Conservation (phyloP, 2,113 vertebrate species). For the Pithys albifrons region DNA sequence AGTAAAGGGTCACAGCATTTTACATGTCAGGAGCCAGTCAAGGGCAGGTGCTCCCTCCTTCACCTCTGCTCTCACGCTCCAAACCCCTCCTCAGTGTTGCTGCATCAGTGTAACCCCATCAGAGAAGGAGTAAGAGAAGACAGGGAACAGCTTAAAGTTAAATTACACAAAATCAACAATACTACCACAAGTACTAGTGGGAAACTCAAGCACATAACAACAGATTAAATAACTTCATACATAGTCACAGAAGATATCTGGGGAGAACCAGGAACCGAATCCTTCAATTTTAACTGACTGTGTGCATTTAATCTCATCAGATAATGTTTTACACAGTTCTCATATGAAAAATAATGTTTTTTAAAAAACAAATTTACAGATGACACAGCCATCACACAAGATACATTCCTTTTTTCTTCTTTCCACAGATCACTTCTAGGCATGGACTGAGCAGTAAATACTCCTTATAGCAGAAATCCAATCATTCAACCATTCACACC, state of each 20-base stretch:
- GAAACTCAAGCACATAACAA: background rate
- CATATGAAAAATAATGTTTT: background rate
- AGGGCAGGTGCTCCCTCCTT: background rate
- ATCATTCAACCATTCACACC: background rate
- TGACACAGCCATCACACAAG: background rate
- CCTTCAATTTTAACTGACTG: background rate
- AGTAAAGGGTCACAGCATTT: background rate
- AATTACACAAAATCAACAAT: background rate
- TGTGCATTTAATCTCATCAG: background rate
- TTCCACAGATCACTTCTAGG: background rate
- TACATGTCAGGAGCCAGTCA: background rate
- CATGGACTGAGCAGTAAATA: background rate
- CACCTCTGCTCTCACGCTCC: background rate
- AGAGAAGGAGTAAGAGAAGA: background rate
- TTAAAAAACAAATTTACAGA: background rate
- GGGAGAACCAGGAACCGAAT: background rate
- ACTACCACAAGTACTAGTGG: background rate
- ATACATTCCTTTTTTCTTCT: background rate
- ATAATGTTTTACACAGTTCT: background rate
- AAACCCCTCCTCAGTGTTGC: background rate
- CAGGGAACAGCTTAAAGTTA: background rate
- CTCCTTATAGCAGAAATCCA: background rate
- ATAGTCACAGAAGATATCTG: background rate
- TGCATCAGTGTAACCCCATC: background rate
- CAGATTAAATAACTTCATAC: background rate